Percentiles rank a stretch among this genome's conserved stretches.
These are phyloP conservation scores for Camarhynchus parvulus DNA, from an alignment of 2,113 vertebrate genomes.

Conservation along the genomic window DNA sequence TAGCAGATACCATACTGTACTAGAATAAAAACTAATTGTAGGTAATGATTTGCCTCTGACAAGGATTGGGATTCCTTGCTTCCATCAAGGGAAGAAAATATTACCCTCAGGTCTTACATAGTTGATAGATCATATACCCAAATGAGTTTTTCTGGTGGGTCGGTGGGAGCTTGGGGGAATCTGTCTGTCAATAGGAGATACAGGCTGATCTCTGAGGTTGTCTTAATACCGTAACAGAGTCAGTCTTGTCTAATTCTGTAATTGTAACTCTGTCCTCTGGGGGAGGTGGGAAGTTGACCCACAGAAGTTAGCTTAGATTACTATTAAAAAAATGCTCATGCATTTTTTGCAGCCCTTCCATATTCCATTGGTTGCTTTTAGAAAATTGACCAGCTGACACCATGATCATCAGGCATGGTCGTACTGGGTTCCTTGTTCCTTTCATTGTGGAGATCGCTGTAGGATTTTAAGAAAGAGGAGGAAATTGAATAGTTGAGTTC, in stretches of 20 bases:
- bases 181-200: neutral
- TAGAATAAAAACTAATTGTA: neutral
- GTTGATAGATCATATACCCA: neutral
- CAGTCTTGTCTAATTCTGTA: neutral
- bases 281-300: neutral
- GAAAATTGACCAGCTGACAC: neutral
- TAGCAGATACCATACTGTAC: neutral
- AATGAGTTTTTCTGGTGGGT: neutral
- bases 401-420: accelerated
- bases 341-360: neutral
- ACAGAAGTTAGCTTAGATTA: neutral
- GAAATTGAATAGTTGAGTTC: neutral
- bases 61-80: neutral
- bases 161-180: neutral
- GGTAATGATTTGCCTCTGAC: neutral
- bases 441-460: neutral
- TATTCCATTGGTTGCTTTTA: neutral
- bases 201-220: neutral
- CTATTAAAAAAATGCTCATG: neutral
- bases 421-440: neutral
- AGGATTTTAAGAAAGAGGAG: neutral
- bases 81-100: neutral
- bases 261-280: neutral
- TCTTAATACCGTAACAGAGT: neutral
- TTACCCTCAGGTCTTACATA: neutral